A percentile compares a stretch with the other conserved stretches of the same genome.
phyloP scores from a whole-genome alignment of 2,888 invertebrate genomes.

The Stomorhina lunata region DNA sequence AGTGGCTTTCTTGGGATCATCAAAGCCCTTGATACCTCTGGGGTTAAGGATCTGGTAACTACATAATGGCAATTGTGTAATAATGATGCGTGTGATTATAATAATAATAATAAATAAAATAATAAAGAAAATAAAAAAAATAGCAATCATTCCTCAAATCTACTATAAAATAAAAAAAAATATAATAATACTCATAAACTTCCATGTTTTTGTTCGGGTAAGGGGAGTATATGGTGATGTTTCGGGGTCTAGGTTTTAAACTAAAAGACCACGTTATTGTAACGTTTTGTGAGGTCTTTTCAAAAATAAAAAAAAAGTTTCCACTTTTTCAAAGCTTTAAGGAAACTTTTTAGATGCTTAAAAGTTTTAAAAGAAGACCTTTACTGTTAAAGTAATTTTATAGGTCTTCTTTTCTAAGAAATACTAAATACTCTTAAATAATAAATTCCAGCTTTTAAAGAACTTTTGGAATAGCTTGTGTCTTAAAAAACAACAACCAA shows the following conservation, averaged over 20 bases:
- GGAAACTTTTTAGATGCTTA: background rate
- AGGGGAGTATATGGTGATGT: background rate
- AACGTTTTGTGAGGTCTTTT: conserved; percentile 19
- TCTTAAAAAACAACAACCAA: background rate
- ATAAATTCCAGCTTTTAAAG: no score
- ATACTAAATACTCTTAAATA: background rate
- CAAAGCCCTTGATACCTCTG: conserved; percentile 87
- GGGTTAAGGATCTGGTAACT: conserved; percentile 99
- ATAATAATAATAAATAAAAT: conserved; percentile 15
- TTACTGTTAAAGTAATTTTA: background rate
- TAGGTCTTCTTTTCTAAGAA: background rate
- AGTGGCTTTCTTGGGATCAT: conserved; percentile 91
- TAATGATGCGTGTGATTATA: conserved; percentile 29
- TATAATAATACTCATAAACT: background rate
- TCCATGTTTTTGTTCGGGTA: background rate
- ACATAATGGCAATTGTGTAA: conserved; percentile 49
- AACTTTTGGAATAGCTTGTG: no score
- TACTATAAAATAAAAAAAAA: conserved; percentile 12
- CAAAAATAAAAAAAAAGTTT: background rate
- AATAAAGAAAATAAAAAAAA: conserved; percentile 8
- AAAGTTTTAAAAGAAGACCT: conserved; percentile 6
- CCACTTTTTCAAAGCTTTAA: conserved; percentile 5
- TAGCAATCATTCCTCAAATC: background rate
- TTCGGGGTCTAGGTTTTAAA: conserved; percentile 29
- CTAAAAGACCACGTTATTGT: conserved; percentile 25